phyloP scores from a whole-genome alignment of 2,113 vertebrate species.

The Indri indri region DNA sequence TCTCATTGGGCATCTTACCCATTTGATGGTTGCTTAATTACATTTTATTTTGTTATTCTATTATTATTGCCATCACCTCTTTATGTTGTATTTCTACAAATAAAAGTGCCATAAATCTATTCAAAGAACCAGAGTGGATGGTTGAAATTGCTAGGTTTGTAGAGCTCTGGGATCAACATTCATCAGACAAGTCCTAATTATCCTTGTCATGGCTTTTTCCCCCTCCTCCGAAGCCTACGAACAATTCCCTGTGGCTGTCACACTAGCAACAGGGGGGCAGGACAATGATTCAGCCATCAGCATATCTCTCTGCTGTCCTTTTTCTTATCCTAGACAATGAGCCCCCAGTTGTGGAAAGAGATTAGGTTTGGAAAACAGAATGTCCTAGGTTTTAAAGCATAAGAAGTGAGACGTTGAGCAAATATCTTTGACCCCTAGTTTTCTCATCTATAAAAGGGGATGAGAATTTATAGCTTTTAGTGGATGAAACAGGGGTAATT shows the following conservation, averaged over 20 bases:
- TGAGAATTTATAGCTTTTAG: not conserved
- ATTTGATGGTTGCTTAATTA: not conserved
- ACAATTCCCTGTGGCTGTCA: slow-evolving; percentile 28
- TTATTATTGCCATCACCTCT: not conserved
- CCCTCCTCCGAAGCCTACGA: not conserved
- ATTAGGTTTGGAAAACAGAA: not conserved
- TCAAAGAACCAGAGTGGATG: not conserved
- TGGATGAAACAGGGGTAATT: not conserved
- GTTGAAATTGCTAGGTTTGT: slow-evolving; percentile 4
- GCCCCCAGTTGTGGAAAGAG: not conserved
- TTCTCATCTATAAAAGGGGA: not conserved
- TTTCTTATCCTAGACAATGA: not conserved
- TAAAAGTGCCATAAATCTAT: slow-evolving; percentile 24
- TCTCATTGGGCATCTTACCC: not conserved
- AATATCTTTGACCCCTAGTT: not conserved
- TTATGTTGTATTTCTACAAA: not conserved
- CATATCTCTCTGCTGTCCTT: not conserved
- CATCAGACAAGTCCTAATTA: slow-evolving; percentile 28
- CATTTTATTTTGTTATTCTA: not conserved
- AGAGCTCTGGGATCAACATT: slow-evolving; percentile 9
- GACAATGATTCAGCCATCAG: not conserved
- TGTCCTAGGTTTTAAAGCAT: not conserved
- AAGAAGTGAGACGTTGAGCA: not conserved
- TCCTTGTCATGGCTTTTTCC: slow-evolving; percentile 8
- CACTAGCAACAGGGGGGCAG: not conserved